Evolutionary conservation across 2,113 vertebrate species (phyloP).

Genomic region (Sylvietta virens): DNA sequence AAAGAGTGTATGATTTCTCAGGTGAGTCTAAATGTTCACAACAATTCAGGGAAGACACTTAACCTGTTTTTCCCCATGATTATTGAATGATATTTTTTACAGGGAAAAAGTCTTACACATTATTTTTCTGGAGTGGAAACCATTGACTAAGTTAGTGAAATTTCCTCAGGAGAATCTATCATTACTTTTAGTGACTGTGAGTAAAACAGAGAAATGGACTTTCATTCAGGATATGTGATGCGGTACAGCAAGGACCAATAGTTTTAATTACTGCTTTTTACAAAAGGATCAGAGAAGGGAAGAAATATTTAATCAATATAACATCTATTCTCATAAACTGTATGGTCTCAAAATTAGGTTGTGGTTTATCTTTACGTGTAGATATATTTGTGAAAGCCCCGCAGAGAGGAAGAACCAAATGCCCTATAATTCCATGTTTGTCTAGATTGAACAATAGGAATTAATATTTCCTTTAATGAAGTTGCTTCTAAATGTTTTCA

Average conservation of each 20-base stretch:
- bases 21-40: not conserved
- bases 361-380: not conserved
- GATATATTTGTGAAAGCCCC: not conserved
- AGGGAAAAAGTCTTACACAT: not conserved
- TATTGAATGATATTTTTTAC: not conserved
- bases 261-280: not conserved
- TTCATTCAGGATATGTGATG: not conserved
- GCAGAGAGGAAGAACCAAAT: not conserved
- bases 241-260: not conserved
- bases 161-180: not conserved
- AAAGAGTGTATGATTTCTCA: not conserved
- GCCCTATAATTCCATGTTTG: not conserved
- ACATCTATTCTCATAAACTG: not conserved
- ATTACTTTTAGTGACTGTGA: not conserved
- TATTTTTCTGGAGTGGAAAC: not conserved
- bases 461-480: not conserved
- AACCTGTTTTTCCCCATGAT: not conserved
- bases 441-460: not conserved
- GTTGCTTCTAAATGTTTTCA: not conserved
- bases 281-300: not conserved
- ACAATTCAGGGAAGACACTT: not conserved
- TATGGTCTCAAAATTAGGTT: not conserved
- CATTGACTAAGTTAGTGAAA: not conserved
- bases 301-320: not conserved
- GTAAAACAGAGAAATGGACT: not conserved